Base-by-base conservation (phyloP, 1,140 invertebrate species). In the Pemphigus obesinymphae region DNA sequence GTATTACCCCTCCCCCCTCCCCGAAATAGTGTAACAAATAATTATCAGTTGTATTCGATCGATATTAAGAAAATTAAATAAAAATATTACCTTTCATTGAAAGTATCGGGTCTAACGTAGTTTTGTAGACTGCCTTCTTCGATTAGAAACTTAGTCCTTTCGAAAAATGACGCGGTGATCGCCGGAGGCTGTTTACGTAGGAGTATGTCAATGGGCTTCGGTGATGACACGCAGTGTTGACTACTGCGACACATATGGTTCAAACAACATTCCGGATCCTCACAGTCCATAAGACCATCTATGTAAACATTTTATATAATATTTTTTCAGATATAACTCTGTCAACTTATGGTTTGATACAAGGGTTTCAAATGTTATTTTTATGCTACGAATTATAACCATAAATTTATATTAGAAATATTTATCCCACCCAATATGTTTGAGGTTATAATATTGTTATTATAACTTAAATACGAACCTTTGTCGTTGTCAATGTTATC, bases 81-180 rank as follows among this genome's bases (percentile, higher is more conserved):
- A 5, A 13, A 40, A 43, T 26, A 92, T 90, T 91, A 98, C 97
- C 95, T 98, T 89, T 97, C 95, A 88, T 98, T 98, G 88, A 99
- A 99, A 8, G 94, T 95, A 85, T 96, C 95, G 85, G 94, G 92
- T 83, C 95, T 92, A 23, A 97, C 96, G 87, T 98, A 99, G 87
- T 95, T 97, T 88, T 99, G 97, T 23, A 99, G 91, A 88, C 96
- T 97, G 86, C 96, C 96, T 87, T 98, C 96, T 88, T 99, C 96
- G 84, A 99, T 97, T 55, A 99, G 90, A 88, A 99, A 99, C 86
- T 96, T 95, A 94, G 98, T 97, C 85, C 96, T 92, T 87, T 99
- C 96, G 87, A 97, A 99, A 90, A 99, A 99, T 0, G 96, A 97
- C 1, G 97, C 96, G 0, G 96, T 97, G 83, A 97, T 95, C 23